Base-by-base conservation (phyloP, 2,888 invertebrate species). In the Pachymerium ferrugineum region DNA sequence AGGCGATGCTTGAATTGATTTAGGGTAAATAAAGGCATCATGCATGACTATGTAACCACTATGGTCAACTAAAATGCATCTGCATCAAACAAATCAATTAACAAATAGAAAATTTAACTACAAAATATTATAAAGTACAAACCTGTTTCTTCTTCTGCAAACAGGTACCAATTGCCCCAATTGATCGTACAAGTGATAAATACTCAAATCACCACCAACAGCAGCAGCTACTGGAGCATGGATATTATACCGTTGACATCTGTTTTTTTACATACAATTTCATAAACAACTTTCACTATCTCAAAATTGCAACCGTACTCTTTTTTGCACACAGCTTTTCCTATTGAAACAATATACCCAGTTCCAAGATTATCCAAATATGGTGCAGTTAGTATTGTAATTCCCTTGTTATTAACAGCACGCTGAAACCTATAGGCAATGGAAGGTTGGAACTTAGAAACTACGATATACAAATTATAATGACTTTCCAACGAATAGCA, bases 51-150 rank as follows among this genome's bases (percentile, higher is more conserved):
- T 42, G 25, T 71, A 71, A 6, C 35, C 71, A 19, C 35, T 33
- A 22, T 38, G 31, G 22, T 71, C 71, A 22, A 71, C 35, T n/a
- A 71, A 16, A 10, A 71, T 19, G 22, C 71, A 71, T n/a, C 71
- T 71, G 29, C 14, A 30, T 3, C 12, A 31, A n/a, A 30, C 8
- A 31, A 70, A 14, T 22, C 19, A 30, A 28, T 25, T 19, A 71
- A 14, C 22, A 16, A 19, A 29, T 28, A 25, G 29, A 29, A 29
- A 70, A 29, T 10, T n/a, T 29, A 25, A 70, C 14, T 5, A 14
- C 16, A 2, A 31, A 28, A 29, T 14, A 6, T 67, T 67, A 35
- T 8, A 35, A 35, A 35, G 12, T 28, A 67, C 25, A 67, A 12
- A 70, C 70, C 31, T 70, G 70, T 70, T 70, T 70, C 29, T 28